Evolutionary conservation across 2,797 vertebrate genomes (phyloP).

Genomic region (Danio albolineatus): DNA sequence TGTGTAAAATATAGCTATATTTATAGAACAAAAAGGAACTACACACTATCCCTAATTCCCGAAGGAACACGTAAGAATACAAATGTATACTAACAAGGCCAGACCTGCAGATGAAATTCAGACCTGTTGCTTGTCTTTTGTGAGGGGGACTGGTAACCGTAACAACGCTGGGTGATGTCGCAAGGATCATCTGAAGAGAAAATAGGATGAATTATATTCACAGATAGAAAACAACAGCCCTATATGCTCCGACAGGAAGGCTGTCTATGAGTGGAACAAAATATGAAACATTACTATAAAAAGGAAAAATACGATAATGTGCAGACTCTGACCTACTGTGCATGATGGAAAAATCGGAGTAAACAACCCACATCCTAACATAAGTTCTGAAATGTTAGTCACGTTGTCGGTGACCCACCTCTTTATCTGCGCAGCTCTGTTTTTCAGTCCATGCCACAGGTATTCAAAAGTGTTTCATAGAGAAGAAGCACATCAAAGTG

Average conservation of each 20-base stretch:
- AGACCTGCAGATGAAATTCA: conserved; percentile 1
- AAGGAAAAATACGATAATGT: not conserved
- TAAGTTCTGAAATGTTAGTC: conserved; percentile 24
- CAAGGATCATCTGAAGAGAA: not conserved
- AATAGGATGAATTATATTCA: conserved; percentile 9
- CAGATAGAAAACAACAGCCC: conserved; percentile 8
- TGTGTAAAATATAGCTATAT: conserved; percentile 34
- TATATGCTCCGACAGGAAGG: conserved; percentile 16
- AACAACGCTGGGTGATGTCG: not conserved
- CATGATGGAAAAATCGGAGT: conserved; percentile 36
- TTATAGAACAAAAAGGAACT: not conserved
- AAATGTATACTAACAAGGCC: not conserved
- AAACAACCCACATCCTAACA: conserved; percentile 16
- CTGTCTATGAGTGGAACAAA: not conserved
- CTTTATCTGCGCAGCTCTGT: conserved; percentile 21
- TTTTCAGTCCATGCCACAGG: not conserved
- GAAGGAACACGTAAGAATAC: not conserved
- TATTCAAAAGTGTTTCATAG: conserved; percentile 15
- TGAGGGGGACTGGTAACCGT: not conserved
- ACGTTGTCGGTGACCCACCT: conserved; percentile 21
- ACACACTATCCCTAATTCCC: not conserved
- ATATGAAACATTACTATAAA: not conserved
- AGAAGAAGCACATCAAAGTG: not conserved
- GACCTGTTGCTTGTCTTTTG: not conserved
- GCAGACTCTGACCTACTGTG: conserved; percentile 4